Conservation (phyloP, 2,797 vertebrate genomes). For the Fringilla coelebs region DNA sequence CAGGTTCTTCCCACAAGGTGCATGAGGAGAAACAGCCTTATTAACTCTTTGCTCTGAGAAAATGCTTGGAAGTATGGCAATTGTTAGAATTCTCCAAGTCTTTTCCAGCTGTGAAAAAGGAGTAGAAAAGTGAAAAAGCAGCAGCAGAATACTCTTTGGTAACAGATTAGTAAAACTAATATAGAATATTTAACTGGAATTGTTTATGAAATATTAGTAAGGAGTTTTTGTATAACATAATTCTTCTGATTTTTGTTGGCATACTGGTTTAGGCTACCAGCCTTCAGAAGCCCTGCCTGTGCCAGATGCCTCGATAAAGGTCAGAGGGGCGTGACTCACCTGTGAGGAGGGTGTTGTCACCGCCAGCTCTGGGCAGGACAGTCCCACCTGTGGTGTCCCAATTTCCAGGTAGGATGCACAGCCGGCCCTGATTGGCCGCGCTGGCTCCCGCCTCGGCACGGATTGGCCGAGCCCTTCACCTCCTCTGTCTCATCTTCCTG, state of each 20-base stretch:
- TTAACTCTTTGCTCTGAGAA: background rate
- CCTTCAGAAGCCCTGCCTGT: background rate
- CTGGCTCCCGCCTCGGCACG: background rate
- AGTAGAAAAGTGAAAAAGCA: background rate
- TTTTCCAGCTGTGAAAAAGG: background rate
- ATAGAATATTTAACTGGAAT: background rate
- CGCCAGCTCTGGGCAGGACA: background rate
- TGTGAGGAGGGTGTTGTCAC: background rate
- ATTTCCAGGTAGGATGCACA: background rate
- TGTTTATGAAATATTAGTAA: background rate
- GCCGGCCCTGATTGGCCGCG: background rate
- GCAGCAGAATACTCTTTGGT: background rate
- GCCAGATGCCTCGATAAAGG: background rate
- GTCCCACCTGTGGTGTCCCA: slow-evolving; percentile 40
- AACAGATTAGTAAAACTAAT: background rate
- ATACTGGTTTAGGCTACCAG: background rate
- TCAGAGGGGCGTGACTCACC: slow-evolving; percentile 51
- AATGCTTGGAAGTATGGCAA: background rate
- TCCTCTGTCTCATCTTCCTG: slow-evolving; percentile 46
- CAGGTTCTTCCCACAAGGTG: background rate
- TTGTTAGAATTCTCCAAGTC: background rate
- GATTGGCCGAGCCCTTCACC: slow-evolving; percentile 12
- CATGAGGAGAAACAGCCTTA: background rate
- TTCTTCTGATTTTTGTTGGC: background rate
- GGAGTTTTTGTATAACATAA: background rate